A percentile compares a stretch with the other conserved stretches of the same genome.
Evolutionary conservation across 2,888 invertebrate species (phyloP).

Genomic region (Augiades crinisus): DNA sequence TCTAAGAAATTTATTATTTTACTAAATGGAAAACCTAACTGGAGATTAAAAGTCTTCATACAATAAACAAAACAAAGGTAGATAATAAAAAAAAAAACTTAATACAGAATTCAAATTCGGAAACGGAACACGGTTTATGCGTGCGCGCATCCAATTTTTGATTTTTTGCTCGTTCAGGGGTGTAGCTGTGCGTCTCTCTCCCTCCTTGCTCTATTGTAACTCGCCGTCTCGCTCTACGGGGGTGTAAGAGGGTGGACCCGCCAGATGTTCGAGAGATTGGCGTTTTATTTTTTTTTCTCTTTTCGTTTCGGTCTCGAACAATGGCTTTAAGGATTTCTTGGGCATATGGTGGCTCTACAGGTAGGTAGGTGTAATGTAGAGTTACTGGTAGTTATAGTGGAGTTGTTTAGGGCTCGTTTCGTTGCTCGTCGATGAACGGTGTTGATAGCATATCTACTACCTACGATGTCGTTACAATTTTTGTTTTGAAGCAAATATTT

Average conservation of each 20-base stretch:
- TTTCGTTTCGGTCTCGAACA: slow-evolving; percentile 52
- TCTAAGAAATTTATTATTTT: too few species aligned
- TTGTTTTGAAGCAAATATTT: too few species aligned
- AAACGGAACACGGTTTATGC: slow-evolving; percentile 52
- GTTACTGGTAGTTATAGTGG: neutral
- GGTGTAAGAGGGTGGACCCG: slow-evolving; percentile 53
- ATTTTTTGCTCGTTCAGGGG: slow-evolving; percentile 44
- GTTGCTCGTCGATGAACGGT: neutral
- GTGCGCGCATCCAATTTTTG: slow-evolving; percentile 50
- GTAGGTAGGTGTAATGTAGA: slow-evolving; percentile 33
- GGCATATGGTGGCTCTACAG: slow-evolving; percentile 48
- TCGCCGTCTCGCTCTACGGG: slow-evolving; percentile 43
- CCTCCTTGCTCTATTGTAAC: slow-evolving; percentile 11
- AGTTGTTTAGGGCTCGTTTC: slow-evolving; percentile 2
- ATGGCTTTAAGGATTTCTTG: slow-evolving; percentile 45
- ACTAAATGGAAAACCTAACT: neutral
- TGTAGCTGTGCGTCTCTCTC: slow-evolving; percentile 36
- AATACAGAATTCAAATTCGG: slow-evolving; percentile 46
- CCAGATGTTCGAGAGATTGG: slow-evolving; percentile 53
- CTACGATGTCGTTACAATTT: too few species aligned
- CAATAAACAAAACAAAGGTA: slow-evolving; percentile 5
- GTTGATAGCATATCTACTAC: neutral
- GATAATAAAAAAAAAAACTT: slow-evolving; percentile 11
- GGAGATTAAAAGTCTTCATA: neutral
- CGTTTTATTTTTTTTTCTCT: slow-evolving; percentile 42